Evolutionary conservation across 2,113 vertebrate genomes (phyloP), one percentile per base, ranked within the genome.

Genomic region (Suricata suricatta): DNA sequence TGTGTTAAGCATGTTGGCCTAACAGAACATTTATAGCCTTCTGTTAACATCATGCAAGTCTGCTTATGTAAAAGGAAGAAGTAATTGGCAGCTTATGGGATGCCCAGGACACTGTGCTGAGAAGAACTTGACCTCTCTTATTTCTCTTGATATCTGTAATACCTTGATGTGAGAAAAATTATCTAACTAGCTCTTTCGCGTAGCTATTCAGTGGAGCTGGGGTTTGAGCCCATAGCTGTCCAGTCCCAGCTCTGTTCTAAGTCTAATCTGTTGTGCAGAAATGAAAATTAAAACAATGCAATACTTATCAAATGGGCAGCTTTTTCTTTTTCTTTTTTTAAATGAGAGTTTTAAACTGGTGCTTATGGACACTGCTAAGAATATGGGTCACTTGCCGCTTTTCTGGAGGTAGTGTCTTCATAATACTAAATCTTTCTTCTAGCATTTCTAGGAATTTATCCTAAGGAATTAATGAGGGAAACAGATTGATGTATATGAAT

Each of bases 371-470:
- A 60, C 57, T 68, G 47, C 29, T 66, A 88, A 38, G 60, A 88
- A 44, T 29, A 1, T 38, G n/a, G 80, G 16, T 72, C 69, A 23
- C 52, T 31, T 66, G 9, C 23, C 15, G 63, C 74, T 92, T 76
- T 92, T 47, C 31, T 89, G 54, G 79, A 96, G 33, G 5, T 25
- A 50, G 33, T 77, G 8, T 85, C 63, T 79, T 79, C 57, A 97
- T 92, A 91, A 81, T 74, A 50, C 35, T 66, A 44, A 90, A 3
- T 72, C 19, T 94, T n/a, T 71, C 64, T 86, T 91, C 33, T 86
- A 54, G 79, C 25, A 54, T 90, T 90, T 96, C n/a, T 97, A 85
- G 47, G 76, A 83, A 79, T 95, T 79, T 88, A 72, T 94, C 69
- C 52, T 77, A 50, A 95, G 63, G 31, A 96, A 44, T 81, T 85